Conservation (phyloP, 2,888 invertebrate species). For the Tinea trinotella region DNA sequence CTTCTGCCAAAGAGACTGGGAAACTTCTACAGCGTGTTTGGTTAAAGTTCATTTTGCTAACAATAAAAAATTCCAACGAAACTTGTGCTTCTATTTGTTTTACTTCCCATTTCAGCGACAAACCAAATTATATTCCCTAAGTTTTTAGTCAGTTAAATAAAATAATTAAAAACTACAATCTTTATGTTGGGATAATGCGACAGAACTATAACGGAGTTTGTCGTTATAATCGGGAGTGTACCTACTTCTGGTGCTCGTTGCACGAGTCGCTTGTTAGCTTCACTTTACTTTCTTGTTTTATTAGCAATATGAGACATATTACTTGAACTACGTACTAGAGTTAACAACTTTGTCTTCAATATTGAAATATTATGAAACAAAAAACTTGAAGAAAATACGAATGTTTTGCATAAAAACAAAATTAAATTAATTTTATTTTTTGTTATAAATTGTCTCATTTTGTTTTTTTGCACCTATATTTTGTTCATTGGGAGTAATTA, state of each 20-base stretch:
- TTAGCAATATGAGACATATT: constrained; percentile 12
- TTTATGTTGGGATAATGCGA: neutral
- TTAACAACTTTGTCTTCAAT: neutral
- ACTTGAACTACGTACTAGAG: neutral
- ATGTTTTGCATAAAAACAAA: neutral
- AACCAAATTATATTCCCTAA: neutral
- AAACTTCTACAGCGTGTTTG: constrained; percentile 16
- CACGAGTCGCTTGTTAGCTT: constrained; percentile 8
- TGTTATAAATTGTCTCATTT: neutral
- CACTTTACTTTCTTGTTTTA: constrained; percentile 12
- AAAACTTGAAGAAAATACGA: neutral
- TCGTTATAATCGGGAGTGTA: neutral
- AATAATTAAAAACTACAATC: neutral
- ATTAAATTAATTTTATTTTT: too few relatives aligned
- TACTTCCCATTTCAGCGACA: neutral
- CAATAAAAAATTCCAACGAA: constrained; percentile 18
- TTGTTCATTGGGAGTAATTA: too few relatives aligned
- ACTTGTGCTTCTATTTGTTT: constrained; percentile 10
- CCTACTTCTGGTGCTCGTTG: neutral
- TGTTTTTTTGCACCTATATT: too few relatives aligned
- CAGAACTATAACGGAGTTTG: too few relatives aligned
- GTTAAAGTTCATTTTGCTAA: constrained; percentile 17
- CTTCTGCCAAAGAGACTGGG: constrained; percentile 14
- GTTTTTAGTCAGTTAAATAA: neutral
- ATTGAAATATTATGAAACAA: neutral